Conservation (phyloP, 2,113 vertebrate genomes). For the Piprites chloris region DNA sequence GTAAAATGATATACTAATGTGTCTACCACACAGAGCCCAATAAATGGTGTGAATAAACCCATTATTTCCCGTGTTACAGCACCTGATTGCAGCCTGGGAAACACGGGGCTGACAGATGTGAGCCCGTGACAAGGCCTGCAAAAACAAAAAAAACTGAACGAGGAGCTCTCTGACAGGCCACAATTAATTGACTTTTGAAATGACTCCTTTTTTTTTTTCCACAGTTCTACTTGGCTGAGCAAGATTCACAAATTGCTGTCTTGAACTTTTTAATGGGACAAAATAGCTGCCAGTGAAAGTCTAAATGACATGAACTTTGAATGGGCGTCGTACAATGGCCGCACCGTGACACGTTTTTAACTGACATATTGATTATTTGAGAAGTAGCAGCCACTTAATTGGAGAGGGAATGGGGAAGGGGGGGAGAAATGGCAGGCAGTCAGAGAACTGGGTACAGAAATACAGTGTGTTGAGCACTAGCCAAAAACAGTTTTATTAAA, state of each 20-base stretch:
- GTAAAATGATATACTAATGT: conserved; percentile 72
- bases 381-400: neutral
- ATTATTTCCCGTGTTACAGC: conserved; percentile 50
- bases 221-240: conserved; percentile 74
- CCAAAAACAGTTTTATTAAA: neutral
- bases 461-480: neutral
- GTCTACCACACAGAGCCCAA: conserved; percentile 30
- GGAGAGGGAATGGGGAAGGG: neutral
- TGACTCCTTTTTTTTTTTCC: conserved; percentile 49
- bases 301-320: conserved; percentile 74
- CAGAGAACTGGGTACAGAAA: neutral
- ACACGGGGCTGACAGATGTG: conserved; percentile 69
- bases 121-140: neutral
- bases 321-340: conserved; percentile 66
- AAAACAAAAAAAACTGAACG: neutral
- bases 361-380: conserved; percentile 51
- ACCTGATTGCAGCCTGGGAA: conserved; percentile 53
- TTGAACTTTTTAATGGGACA: conserved; percentile 78
- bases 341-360: conserved; percentile 52
- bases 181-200: conserved; percentile 82
- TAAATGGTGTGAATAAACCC: conserved; percentile 40
- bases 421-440: neutral
- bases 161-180: conserved; percentile 41
- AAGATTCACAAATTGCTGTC: conserved; percentile 79
- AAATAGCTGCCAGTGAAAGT: conserved; percentile 81